Evolutionary conservation across 2,113 vertebrate species (phyloP).

Genomic region (Prunella himalayana): DNA sequence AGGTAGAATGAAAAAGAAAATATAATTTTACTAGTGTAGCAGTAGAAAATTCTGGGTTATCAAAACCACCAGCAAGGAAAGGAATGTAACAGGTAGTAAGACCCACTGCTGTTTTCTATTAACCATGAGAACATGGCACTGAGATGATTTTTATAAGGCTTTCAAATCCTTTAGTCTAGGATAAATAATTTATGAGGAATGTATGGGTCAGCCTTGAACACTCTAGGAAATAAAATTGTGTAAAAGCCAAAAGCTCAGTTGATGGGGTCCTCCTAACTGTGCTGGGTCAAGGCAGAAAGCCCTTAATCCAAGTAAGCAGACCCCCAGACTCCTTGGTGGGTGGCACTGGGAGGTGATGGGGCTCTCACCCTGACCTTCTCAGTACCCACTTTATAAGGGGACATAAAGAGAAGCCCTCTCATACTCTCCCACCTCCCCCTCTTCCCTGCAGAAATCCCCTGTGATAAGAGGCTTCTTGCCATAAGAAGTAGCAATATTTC

Average conservation of each 20-base stretch:
- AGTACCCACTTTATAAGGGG: background rate
- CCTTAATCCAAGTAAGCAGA: background rate
- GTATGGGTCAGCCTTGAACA: background rate
- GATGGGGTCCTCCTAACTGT: background rate
- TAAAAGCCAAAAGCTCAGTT: background rate
- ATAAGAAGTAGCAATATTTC: background rate
- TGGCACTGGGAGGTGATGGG: background rate
- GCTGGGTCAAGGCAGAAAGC: background rate
- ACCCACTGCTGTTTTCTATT: background rate
- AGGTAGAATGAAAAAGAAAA: background rate
- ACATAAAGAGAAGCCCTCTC: background rate
- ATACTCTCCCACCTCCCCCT: background rate
- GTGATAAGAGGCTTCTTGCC: background rate
- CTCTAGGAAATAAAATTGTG: background rate
- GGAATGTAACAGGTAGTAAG: background rate
- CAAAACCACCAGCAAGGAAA: background rate
- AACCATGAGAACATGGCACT: background rate
- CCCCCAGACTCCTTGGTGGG: background rate
- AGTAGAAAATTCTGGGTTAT: background rate
- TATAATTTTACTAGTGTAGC: background rate
- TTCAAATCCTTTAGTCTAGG: background rate
- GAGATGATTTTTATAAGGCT: background rate
- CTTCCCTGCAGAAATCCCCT: background rate
- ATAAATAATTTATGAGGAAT: background rate
- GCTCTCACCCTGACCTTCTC: background rate